These are phyloP conservation scores for Lytechinus variegatus DNA, from an alignment of 35 echinoderm and acorn worm species.

Conservation along the genomic window DNA sequence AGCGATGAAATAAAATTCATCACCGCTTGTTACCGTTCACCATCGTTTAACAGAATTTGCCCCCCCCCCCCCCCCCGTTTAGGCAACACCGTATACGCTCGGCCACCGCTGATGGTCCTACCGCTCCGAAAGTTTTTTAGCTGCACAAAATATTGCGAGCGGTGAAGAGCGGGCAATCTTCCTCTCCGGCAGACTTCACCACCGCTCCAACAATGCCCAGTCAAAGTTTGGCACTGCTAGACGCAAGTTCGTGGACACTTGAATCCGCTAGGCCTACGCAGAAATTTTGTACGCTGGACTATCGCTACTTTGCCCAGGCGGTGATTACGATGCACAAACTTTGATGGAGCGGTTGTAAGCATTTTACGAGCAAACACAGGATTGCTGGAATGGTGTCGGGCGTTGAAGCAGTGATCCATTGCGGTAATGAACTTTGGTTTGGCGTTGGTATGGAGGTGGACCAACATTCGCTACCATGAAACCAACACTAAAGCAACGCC, in stretches of 20 bases:
- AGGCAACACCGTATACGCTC: too few species aligned
- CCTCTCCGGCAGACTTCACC: conserved; percentile 30
- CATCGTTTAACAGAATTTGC: neutral
- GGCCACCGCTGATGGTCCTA: too few species aligned
- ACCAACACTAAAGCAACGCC: conserved; percentile 32
- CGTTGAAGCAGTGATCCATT: conserved; percentile 41
- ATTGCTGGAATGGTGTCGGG: conserved; percentile 44
- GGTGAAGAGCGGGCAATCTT: conserved; percentile 36
- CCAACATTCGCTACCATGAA: neutral
- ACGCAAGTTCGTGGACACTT: conserved; percentile 35
- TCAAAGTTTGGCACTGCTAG: conserved; percentile 42
- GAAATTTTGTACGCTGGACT: neutral
- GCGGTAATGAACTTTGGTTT: conserved; percentile 44
- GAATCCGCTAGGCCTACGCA: conserved; percentile 25
- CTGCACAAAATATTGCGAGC: conserved; percentile 43
- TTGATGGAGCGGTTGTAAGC: too few species aligned
- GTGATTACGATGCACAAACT: neutral
- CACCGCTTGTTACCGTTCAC: conserved; percentile 32
- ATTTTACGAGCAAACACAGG: conserved; percentile 27
- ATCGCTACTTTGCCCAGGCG: neutral
- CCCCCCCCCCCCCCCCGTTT: too few species aligned
- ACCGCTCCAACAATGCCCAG: conserved; percentile 34
- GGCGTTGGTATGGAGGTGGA: conserved; percentile 41
- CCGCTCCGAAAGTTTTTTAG: neutral
- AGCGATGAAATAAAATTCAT: neutral